Evolutionary conservation across 2,888 invertebrate genomes (phyloP).

Genomic region (Formica aserva): DNA sequence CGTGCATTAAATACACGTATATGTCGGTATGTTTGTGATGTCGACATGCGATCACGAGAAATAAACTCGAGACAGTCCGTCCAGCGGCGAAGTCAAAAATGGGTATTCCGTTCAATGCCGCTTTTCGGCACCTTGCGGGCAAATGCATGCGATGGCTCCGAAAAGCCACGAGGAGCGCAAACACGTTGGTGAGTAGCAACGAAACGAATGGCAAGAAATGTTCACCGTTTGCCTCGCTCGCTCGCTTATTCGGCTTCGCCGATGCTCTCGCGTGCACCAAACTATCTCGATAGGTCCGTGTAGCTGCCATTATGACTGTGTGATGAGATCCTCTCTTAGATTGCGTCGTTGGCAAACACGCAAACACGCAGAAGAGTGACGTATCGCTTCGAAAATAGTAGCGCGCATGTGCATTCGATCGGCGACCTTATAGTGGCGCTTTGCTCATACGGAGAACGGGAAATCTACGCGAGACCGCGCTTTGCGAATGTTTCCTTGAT

Average conservation of each 20-base stretch:
- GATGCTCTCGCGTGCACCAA: conserved; percentile 21
- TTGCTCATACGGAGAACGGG: neutral
- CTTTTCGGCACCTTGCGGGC: neutral
- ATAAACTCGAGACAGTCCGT: neutral
- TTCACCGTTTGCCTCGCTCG: neutral
- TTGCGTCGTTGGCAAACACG: conserved; percentile 50
- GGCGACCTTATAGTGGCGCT: conserved; percentile 17
- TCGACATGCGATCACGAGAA: neutral
- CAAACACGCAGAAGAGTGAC: conserved; percentile 33
- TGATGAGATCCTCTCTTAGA: conserved; percentile 23
- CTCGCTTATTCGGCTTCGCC: conserved; percentile 17
- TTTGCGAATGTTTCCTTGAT: neutral
- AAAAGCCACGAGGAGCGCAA: conserved; percentile 6
- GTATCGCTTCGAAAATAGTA: conserved; percentile 9
- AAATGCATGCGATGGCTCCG: conserved; percentile 2
- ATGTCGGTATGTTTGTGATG: neutral
- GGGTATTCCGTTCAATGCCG: neutral
- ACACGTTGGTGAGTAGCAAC: conserved; percentile 14
- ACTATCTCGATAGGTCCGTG: conserved; percentile 27
- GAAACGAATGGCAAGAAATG: neutral
- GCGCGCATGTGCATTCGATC: conserved; percentile 38
- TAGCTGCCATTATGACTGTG: neutral
- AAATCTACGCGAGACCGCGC: neutral
- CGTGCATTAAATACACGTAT: neutral
- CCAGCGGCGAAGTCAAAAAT: neutral